Conservation (phyloP, 2,113 vertebrate genomes). For the Regulus satrapa region DNA sequence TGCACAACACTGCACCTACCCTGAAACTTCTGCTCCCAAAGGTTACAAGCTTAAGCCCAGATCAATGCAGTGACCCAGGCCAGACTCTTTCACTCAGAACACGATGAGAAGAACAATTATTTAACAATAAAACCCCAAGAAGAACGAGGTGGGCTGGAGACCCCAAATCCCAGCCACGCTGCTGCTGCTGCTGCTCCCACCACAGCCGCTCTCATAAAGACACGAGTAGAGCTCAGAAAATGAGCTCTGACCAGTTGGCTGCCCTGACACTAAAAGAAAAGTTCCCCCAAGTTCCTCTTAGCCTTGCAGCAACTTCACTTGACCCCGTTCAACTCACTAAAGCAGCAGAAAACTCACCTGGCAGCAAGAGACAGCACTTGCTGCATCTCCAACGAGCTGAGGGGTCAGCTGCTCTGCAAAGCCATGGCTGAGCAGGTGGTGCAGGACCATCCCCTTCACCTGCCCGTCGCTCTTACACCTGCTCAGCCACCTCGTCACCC, state of each 20-base stretch:
- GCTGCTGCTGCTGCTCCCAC: background rate
- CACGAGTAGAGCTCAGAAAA: accelerated
- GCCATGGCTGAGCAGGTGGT: background rate
- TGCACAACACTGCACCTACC: too few relatives aligned
- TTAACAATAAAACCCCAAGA: background rate
- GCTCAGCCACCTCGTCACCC: background rate
- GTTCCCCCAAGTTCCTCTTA: background rate
- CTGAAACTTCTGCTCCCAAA: background rate
- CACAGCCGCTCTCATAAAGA: background rate
- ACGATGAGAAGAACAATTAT: background rate
- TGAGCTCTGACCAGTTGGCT: accelerated
- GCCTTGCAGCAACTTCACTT: background rate
- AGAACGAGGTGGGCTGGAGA: background rate
- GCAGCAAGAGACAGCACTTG: background rate
- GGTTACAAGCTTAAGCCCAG: background rate
- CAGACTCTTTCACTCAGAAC: background rate
- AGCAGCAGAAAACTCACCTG: background rate
- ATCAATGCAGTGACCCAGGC: accelerated
- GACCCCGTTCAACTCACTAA: background rate
- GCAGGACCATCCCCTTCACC: background rate
- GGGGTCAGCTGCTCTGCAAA: background rate
- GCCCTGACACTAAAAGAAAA: background rate
- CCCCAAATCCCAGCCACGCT: background rate
- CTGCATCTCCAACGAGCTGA: background rate
- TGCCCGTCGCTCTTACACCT: background rate